Evolutionary conservation across 23 tunicate species (phyloP), one percentile per base, ranked within the genome.

Genomic region (Botrylloides violaceus): DNA sequence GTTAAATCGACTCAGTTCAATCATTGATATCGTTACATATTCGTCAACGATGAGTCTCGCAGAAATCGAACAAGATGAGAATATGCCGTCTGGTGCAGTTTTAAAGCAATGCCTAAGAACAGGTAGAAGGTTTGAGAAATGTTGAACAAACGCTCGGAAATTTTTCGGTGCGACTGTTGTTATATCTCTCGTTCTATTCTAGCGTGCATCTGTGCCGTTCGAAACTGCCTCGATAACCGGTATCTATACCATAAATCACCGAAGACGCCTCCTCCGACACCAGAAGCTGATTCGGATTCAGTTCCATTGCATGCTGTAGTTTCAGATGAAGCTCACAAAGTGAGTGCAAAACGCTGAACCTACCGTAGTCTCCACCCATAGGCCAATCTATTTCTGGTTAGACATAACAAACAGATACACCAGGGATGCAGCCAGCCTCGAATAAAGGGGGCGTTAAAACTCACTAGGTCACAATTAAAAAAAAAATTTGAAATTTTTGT

Each of bases 161-260:
- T 23, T 1, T 60, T 23, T 60, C 1, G 22, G 29, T 60, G 30
- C 21, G 1, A 26, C 19, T 25, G 0, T n/a, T 15, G 15, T 60
- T 29, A 25, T 65, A 12, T 65, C 0, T 1, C 0, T 15, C 15
- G 0, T 0, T 15, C 24, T 30, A n/a, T 15, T 84, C 1, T 68
- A 88, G 96, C 96, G 21, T 83, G 97, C 70, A 70, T 90, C 73
- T 90, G 97, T 36, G 97, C 97, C 34, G 97, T 90, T 5, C 78
- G 97, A 2, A 90, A 90, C 70, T 90, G 97, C 78, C 75, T 90
- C 15, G 97, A 90, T 60, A 64, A 64, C 29, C 72, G 97, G n/a
- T 88, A 88, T 61, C 49, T 88, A 27, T 19, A 43, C 37, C 61
- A 39, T 34, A 63, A 63, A 25, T 9, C 0, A 19, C 28, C 74